Evolutionary conservation across 2,888 invertebrate species (phyloP).

Genomic region (Myopa testacea): DNA sequence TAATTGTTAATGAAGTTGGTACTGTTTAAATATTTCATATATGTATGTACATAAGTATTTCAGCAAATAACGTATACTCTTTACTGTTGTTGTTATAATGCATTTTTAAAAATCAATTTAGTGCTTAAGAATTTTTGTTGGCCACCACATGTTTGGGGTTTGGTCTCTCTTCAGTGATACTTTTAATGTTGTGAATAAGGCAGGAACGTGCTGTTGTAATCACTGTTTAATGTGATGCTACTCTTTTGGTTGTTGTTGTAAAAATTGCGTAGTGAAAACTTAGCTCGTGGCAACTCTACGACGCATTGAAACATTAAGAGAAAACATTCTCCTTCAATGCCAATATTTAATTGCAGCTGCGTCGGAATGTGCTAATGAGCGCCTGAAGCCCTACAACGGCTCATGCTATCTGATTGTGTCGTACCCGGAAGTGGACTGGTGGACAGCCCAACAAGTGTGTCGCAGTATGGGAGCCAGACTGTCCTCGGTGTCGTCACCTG

Average conservation of each 20-base stretch:
- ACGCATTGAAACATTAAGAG: too few species aligned
- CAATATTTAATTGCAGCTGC: constrained; percentile 67
- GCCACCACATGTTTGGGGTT: too few species aligned
- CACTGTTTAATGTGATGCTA: not conserved
- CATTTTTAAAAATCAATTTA: not conserved
- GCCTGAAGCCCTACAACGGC: constrained; percentile 77
- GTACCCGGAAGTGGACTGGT: constrained; percentile 82
- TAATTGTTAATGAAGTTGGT: not conserved
- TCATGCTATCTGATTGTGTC: constrained; percentile 83
- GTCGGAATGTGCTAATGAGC: constrained; percentile 78
- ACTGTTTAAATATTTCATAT: not conserved
- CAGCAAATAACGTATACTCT: not conserved
- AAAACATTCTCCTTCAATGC: not conserved
- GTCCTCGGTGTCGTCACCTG: constrained; percentile 76
- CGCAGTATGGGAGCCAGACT: constrained; percentile 78
- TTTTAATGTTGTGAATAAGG: not conserved
- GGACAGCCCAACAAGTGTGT: constrained; percentile 77
- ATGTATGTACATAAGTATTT: too few species aligned
- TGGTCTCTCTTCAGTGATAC: not conserved
- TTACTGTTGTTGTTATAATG: not conserved
- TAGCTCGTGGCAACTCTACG: too few species aligned
- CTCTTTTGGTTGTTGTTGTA: too few species aligned
- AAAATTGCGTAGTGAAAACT: too few species aligned
- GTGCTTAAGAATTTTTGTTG: too few species aligned
- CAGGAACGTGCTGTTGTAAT: not conserved